A percentile compares a stretch with the other conserved stretches of the same genome.
Conservation (phyloP, 2,888 invertebrate genomes). For the Noctuana brunneofusca region DNA sequence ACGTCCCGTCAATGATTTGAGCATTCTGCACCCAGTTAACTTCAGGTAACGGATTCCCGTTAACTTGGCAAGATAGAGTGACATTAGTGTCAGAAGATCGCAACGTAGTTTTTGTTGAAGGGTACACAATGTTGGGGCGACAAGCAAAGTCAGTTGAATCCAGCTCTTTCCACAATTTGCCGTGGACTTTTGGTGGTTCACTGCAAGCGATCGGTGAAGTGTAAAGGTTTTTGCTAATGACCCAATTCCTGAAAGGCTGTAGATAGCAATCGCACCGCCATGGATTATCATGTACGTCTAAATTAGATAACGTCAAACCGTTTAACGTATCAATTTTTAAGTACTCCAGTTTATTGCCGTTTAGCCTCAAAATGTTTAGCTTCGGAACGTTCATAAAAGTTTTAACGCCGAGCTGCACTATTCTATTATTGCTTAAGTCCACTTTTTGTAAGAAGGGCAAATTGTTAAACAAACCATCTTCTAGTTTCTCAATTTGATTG, state of each 20-base stretch:
- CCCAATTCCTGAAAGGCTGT: constrained; percentile 90
- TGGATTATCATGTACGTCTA: constrained; percentile 91
- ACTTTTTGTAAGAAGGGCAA: constrained; percentile 89
- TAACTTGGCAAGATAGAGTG: constrained; percentile 88
- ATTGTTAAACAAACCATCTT: constrained; percentile 89
- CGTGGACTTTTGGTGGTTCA: constrained; percentile 86
- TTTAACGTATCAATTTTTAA: constrained; percentile 86
- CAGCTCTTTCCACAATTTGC: constrained; percentile 88
- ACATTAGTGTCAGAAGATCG: constrained; percentile 86
- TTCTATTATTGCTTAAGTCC: constrained; percentile 88
- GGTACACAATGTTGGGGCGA: constrained; percentile 88
- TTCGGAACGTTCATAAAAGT: constrained; percentile 88
- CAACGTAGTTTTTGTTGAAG: constrained; percentile 81
- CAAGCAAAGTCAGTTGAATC: constrained; percentile 91
- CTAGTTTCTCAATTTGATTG: constrained; percentile 88
- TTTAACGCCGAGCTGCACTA: constrained; percentile 86
- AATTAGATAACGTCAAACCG: constrained; percentile 85
- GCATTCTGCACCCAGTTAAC: constrained; percentile 89
- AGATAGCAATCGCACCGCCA: constrained; percentile 95
- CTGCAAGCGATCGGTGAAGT: constrained; percentile 88
- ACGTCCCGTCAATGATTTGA: constrained; percentile 81
- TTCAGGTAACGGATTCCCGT: constrained; percentile 89
- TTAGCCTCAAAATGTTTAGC: constrained; percentile 86
- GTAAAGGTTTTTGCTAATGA: constrained; percentile 87
- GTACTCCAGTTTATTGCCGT: constrained; percentile 88